Base-by-base conservation (phyloP, 2,113 vertebrate species). In the Ctenodactylus gundi region DNA sequence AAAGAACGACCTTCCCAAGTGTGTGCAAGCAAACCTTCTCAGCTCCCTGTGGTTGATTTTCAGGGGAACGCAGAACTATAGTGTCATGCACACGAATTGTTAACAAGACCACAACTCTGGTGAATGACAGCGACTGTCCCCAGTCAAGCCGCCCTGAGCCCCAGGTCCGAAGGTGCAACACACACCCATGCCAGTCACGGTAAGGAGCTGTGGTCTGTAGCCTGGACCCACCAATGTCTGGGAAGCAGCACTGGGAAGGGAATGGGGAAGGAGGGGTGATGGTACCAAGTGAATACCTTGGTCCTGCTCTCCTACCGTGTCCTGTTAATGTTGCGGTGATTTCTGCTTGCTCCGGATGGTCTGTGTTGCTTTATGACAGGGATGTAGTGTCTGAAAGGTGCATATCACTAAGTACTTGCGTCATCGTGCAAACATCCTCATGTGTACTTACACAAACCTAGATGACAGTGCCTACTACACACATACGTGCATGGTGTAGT, bases 181-280 rank as follows among this genome's bases (percentile, higher is more conserved):
- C 97, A 25, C 99, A 99, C 93, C 98, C 98, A 44, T 99, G 99
- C 98, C 99, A 99, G 96, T 99, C 99, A 97, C 97, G 99, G 99
- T 99, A 98, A 99, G 98, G 67, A 90, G 39, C 75, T n/a, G 7
- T 14, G 12, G 34, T 41, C 85, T 41, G 31, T 15, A 7, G 4
- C 15, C 12, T 20, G 36, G 64, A 6, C 49, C 76, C 68, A 7
- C 4, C 6, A 34, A 62, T 1, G 10, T 7, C 27, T 15, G 4
- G 21, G 23, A n/a, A n/a, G n/a, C n/a, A n/a, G 4, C 20, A 17
- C 3, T 17, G 34, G 6, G n/a, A n/a, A n/a, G n/a, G n/a, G 9
- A 14, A 0, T 0, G 0, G 57, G 34, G 15, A n/a, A n/a, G n/a
- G n/a, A n/a, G 20, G 13, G 44, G 1, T 12, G 17, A 51, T 72